Evolutionary conservation across 37 sponge, comb jelly and placozoan species (phyloP).

Genomic region (Sycon ciliatum): DNA sequence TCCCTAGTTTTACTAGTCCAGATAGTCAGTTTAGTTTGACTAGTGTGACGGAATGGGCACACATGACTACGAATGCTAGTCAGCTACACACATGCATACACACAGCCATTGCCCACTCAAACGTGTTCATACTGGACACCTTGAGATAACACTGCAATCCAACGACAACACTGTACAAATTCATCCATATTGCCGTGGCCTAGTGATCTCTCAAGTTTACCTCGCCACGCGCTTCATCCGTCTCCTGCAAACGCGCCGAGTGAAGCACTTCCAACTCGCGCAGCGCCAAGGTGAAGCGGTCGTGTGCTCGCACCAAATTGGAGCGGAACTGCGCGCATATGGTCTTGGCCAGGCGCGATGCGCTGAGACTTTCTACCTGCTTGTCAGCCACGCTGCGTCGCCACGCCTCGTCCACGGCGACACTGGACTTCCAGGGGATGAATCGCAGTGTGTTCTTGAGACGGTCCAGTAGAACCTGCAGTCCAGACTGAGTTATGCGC

Average conservation of each 20-base stretch:
- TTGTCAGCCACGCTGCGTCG: conserved; percentile 59
- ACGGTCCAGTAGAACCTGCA: conserved; percentile 5
- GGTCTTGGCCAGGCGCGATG: conserved; percentile 63
- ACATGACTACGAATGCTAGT: no score
- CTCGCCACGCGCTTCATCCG: no score
- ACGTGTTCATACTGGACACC: no score
- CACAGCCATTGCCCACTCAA: no score
- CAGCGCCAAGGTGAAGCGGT: conserved; percentile 61
- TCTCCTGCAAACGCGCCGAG: conserved; percentile 66
- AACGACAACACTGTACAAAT: no score
- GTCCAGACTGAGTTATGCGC: background rate
- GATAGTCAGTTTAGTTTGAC: no score
- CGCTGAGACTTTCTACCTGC: conserved; percentile 56
- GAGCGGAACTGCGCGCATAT: conserved; percentile 71
- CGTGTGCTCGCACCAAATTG: conserved; percentile 44
- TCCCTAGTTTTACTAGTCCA: no score
- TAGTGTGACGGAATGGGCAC: no score
- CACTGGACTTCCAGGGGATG: background rate
- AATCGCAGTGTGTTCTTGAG: background rate
- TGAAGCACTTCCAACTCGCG: conserved; percentile 66
- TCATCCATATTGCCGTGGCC: no score
- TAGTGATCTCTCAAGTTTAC: no score
- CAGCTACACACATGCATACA: no score
- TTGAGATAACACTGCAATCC: no score
- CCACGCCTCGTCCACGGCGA: conserved; percentile 59